Conservation (phyloP, 2,888 invertebrate species). For the Leptopterna dolabrata region DNA sequence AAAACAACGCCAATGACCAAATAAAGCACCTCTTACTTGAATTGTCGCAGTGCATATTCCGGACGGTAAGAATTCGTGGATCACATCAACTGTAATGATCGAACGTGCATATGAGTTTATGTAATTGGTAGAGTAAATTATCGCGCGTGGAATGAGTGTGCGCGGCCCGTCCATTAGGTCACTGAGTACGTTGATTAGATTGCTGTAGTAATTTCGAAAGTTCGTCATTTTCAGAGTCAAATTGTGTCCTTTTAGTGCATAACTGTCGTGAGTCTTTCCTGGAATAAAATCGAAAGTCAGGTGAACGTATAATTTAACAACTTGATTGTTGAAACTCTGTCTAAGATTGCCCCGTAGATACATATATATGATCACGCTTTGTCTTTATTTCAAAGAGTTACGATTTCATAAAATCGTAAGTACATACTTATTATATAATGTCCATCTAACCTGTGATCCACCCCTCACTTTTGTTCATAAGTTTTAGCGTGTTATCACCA, state of each 20-base stretch:
- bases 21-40: neutral
- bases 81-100: neutral
- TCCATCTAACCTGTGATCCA: neutral
- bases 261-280: constrained; percentile 17
- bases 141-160: neutral
- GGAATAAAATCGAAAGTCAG: neutral
- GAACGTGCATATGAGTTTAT: neutral
- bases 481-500: neutral
- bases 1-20: too few relatives aligned
- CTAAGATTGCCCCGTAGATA: too few relatives aligned
- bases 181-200: neutral
- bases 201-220: neutral
- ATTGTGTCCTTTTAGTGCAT: constrained; percentile 3
- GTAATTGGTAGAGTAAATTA: neutral
- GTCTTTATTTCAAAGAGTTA: too few relatives aligned
- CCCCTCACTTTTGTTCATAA: neutral
- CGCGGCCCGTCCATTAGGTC: neutral
- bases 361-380: too few relatives aligned
- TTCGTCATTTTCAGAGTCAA: neutral
- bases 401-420: too few relatives aligned
- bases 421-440: neutral
- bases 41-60: neutral
- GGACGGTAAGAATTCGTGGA: constrained; percentile 33
- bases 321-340: too few relatives aligned
- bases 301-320: neutral